Evolutionary conservation across 2,113 vertebrate genomes (phyloP), one percentile per base, ranked within the genome.

Genomic region (Coptodon bakossiorum): DNA sequence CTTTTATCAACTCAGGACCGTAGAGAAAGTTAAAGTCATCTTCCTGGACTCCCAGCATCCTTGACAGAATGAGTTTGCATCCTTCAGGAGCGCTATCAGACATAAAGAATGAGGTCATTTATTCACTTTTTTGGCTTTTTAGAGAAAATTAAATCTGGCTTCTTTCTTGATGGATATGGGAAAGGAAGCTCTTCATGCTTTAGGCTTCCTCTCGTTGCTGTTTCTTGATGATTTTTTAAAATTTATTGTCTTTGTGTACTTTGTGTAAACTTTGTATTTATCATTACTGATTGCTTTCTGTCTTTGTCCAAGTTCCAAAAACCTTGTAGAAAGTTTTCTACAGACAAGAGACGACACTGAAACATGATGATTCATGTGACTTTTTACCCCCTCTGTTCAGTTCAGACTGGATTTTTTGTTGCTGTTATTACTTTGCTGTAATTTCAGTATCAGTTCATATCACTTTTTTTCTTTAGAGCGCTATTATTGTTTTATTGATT

Each of bases 401-500:
- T 73, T 17, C 7, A 24, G 36, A 50, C 7, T 78, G 43, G 29
- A 78, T 78, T 29, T 78, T 78, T 40, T 83, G 17, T 52, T 48
- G 79, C 84, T 82, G 40, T 29, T 6, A 66, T 48, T 14, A 76
- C 38, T 9, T 40, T 43, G 14, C 5, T 83, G 81, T 54, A 76
- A 85, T 87, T 90, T 85, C 34, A 45, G 52, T 24, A 85, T 78
- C 13, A 73, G 87, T 80, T 84, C 36, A 71, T 66, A 66, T 86
- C 34, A 68, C 34, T 52, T 71, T 81, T 45, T 81, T 89, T 68
- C 80, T 36, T 76, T 16, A 9, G 68, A 34, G 11, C 24, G 48
- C 87, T 90, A 83, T 82, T 57, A 84, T 57, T 11, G 8, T 9
- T 5, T 81, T 91, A 90, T 94, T 83, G 90, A 93, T 92, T 86